phyloP scores from a whole-genome alignment of 2,113 vertebrate species.

The Pomatostomus ruficeps region DNA sequence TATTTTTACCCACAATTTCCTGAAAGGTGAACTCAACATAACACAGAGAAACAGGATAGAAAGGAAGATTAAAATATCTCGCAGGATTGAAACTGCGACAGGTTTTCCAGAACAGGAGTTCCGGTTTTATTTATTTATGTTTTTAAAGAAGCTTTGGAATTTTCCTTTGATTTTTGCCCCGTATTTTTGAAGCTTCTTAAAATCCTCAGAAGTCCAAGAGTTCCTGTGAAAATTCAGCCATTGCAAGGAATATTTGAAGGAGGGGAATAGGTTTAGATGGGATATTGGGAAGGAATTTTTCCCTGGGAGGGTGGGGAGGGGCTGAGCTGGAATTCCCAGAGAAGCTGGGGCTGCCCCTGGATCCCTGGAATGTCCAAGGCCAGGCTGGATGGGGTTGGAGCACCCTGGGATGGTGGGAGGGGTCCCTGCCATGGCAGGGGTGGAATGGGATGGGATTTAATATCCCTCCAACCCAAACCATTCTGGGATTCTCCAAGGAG shows the following conservation, averaged over 20 bases:
- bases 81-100: not conserved
- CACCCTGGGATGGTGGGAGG: fast-evolving
- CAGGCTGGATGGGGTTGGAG: fast-evolving
- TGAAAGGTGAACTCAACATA: not conserved
- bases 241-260: not conserved
- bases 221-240: not conserved
- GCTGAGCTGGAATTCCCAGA: not conserved
- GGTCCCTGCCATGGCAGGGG: not conserved
- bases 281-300: not conserved
- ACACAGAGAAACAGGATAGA: not conserved
- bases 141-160: not conserved
- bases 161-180: not conserved
- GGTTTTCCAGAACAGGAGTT: not conserved
- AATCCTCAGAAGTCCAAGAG: not conserved
- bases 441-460: fast-evolving
- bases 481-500: not conserved
- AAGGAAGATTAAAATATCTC: not conserved
- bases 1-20: not conserved
- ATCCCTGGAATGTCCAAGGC: not conserved
- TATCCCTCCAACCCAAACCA: not conserved
- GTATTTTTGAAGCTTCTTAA: not conserved
- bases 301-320: not conserved
- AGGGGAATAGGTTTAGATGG: not conserved
- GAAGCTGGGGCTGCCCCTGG: not conserved
- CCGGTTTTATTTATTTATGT: not conserved